Base-by-base conservation (phyloP, 2,113 vertebrate species). In the Ammodytes dubius region DNA sequence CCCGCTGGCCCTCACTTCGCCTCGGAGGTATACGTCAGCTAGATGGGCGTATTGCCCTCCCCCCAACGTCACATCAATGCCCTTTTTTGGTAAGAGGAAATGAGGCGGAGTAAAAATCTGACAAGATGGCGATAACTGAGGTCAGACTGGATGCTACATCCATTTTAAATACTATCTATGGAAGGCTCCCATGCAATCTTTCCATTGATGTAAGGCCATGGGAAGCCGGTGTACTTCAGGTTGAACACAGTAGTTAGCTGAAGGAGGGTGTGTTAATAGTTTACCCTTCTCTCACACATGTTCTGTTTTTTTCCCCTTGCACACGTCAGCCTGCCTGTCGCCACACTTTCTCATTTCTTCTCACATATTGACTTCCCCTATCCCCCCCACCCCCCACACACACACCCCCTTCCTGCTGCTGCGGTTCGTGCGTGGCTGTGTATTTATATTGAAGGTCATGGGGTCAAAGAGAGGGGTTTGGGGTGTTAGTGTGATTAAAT, bases 381-480 rank as follows among this genome's bases (percentile, higher is more conserved):
- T 10, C 10, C 52, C 7, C 19, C 42, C 57, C 7, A n/a, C 9
- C 10, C 7, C 15, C 35, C 17, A 5, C 19, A 27, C 27, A 27
- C 27, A 27, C 27, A 27, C 27, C 1, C 27, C 27, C 27, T 27
- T 27, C 27, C 27, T 27, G 27, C 45, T 3, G 56, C 45, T 13
- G 35, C 57, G 85, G 65, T 89, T 87, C 63, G 66, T 67, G 39
- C 5, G 12, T 64, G 19, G 57, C 43, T 70, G 69, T 73, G 37
- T 92, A 69, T 90, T 86, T 90, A 87, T 58, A 87, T 65, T 85
- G 81, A 93, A 91, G 85, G 85, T 92, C 77, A 86, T 11, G 12
- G 46, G 81, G 86, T 90, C 87, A 85, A 10, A 46, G 74, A 52
- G 68, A 43, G 70, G 69, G 77, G 70, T 75, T 58, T 52, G 56